These are phyloP conservation scores for Aphodius sticticus DNA, from an alignment of 2,888 invertebrate genomes.

Conservation along the genomic window DNA sequence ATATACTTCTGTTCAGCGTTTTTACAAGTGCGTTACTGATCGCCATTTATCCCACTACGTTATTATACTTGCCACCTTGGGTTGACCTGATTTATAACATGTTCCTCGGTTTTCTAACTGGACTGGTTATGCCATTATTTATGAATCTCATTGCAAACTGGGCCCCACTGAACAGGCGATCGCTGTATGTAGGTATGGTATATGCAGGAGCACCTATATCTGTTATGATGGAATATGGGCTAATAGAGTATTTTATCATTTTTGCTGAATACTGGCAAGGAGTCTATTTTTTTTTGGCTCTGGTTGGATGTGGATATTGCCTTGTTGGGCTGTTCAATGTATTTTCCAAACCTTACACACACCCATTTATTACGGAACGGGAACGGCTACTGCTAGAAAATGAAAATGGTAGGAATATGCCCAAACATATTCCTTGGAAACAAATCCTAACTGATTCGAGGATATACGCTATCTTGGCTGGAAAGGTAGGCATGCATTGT, in stretches of 20 bases:
- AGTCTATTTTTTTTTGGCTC: slow-evolving; percentile 13
- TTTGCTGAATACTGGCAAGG: slow-evolving; percentile 8
- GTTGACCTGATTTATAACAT: slow-evolving; percentile 9
- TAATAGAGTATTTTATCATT: slow-evolving; percentile 15
- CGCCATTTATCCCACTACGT: slow-evolving; percentile 4
- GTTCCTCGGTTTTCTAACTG: slow-evolving; percentile 16
- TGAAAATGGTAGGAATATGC: slow-evolving; percentile 9
- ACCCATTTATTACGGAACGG: slow-evolving; percentile 23
- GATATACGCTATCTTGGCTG: slow-evolving; percentile 25
- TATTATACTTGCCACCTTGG: not conserved
- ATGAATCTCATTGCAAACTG: slow-evolving; percentile 27
- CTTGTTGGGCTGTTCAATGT: not conserved
- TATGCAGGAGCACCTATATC: slow-evolving; percentile 6
- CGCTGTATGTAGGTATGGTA: not conserved
- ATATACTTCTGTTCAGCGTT: slow-evolving; percentile 12
- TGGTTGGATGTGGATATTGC: slow-evolving; percentile 9
- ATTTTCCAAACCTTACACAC: slow-evolving; percentile 19
- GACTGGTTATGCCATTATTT: slow-evolving; percentile 14
- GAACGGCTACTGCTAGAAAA: slow-evolving; percentile 13
- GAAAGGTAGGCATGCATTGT: not conserved
- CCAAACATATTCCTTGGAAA: slow-evolving; percentile 26
- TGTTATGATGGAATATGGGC: not conserved
- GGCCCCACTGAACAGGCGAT: slow-evolving; percentile 10
- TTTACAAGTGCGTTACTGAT: slow-evolving; percentile 5
- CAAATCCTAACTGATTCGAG: slow-evolving; percentile 17